Evolutionary conservation across 2,113 vertebrate species (phyloP).

Genomic region (Lichenostomus cassidix): DNA sequence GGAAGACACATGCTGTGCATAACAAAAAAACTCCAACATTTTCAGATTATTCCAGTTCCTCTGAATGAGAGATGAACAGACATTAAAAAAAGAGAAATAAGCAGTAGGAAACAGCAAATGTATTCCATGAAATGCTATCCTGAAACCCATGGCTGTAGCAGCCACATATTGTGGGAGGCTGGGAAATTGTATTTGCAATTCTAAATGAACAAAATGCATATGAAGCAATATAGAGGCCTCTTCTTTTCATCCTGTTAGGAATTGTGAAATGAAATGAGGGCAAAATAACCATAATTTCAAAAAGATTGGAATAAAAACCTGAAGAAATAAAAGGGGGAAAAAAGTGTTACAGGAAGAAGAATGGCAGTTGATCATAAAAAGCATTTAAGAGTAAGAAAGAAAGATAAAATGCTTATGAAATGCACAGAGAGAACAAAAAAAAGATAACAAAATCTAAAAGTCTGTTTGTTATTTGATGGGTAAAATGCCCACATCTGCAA

Average conservation of each 20-base stretch:
- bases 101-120: not conserved
- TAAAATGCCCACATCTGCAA: not conserved
- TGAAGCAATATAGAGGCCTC: not conserved
- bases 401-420: not conserved
- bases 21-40: not conserved
- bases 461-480: not conserved
- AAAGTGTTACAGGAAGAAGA: not conserved
- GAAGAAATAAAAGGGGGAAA: not conserved
- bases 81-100: constrained; percentile 1
- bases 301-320: not conserved
- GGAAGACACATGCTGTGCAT: not conserved
- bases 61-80: not conserved
- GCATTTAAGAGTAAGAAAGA: not conserved
- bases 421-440: not conserved
- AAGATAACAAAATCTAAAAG: not conserved
- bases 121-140: not conserved
- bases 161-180: not conserved
- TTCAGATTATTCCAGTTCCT: not conserved
- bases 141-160: not conserved
- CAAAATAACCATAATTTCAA: not conserved
- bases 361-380: not conserved
- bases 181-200: constrained; percentile 39
- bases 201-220: not conserved
- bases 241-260: not conserved
- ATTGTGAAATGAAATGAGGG: not conserved